Conservation (phyloP, 2,113 vertebrate species). For the Aphyosemion australe region DNA sequence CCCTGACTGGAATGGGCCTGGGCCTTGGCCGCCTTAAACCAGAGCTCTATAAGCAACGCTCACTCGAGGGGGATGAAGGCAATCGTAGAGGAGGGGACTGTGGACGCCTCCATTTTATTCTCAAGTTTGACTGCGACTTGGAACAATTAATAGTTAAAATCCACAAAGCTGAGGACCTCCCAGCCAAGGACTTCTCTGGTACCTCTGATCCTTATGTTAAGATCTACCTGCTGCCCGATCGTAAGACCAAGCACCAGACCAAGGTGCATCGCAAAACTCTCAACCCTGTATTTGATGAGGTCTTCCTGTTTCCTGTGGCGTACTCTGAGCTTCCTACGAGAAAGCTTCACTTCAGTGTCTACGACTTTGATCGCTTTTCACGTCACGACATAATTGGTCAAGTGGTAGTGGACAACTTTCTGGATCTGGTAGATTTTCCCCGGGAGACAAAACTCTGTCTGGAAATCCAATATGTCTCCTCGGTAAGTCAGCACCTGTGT, state of each 20-base stretch:
- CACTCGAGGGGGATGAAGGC: conserved; percentile 88
- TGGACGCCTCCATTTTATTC: conserved; percentile 92
- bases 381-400: conserved; percentile 98
- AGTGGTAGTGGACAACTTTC: conserved; percentile 97
- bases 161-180: conserved; percentile 94
- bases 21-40: conserved; percentile 93
- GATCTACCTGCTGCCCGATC: conserved; percentile 96
- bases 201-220: conserved; percentile 98
- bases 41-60: conserved; percentile 96
- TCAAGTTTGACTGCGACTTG: conserved; percentile 95
- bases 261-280: conserved; percentile 98
- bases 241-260: conserved; percentile 98
- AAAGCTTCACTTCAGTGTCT: conserved; percentile 98
- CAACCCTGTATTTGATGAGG: conserved; percentile 97
- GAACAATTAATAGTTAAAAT: conserved; percentile 99
- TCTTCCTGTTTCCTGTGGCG: conserved; percentile 96
- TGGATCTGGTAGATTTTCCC: conserved; percentile 97
- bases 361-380: conserved; percentile 98
- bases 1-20: conserved; percentile 89
- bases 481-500: conserved; percentile 83
- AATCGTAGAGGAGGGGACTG: conserved; percentile 85
- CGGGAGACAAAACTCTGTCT: conserved; percentile 94
- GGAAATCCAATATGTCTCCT: conserved; percentile 95
- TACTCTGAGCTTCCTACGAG: conserved; percentile 93
- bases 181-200: conserved; percentile 98